These are phyloP conservation scores for Hafferia zeledoni DNA, from an alignment of 2,797 vertebrate genomes.

Conservation along the genomic window DNA sequence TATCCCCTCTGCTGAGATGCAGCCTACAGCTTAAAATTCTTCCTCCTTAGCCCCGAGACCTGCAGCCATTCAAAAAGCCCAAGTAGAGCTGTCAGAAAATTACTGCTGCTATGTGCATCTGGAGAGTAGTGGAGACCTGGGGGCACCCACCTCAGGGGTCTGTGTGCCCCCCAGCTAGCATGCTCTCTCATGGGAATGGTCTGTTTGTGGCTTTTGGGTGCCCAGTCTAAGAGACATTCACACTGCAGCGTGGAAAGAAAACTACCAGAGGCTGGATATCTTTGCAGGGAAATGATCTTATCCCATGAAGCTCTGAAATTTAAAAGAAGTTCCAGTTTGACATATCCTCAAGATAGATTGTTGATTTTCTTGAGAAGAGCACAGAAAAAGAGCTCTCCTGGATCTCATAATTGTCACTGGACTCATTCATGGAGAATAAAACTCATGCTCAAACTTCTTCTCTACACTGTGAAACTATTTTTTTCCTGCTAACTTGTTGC, in stretches of 20 bases:
- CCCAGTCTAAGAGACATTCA: background rate
- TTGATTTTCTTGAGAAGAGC: background rate
- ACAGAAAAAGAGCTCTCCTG: background rate
- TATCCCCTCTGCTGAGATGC: background rate
- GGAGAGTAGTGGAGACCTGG: background rate
- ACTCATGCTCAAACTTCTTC: background rate
- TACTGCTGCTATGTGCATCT: background rate
- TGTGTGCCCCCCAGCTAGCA: rapidly evolving
- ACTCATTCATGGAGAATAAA: background rate
- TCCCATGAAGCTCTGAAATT: background rate
- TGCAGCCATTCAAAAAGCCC: background rate
- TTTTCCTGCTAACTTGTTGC: background rate
- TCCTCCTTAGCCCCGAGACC: background rate
- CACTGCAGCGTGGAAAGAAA: background rate
- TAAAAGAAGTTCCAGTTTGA: background rate
- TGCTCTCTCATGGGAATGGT: rapidly evolving
- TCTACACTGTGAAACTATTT: background rate
- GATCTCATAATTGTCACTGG: background rate
- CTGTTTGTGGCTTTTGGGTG: background rate
- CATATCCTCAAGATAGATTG: background rate
- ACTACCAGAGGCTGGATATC: background rate
- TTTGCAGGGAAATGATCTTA: background rate
- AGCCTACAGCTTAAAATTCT: background rate
- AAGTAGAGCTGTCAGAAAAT: background rate
- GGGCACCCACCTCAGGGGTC: background rate